phyloP scores from a whole-genome alignment of 2,113 vertebrate species.

The Polypterus bichir region DNA sequence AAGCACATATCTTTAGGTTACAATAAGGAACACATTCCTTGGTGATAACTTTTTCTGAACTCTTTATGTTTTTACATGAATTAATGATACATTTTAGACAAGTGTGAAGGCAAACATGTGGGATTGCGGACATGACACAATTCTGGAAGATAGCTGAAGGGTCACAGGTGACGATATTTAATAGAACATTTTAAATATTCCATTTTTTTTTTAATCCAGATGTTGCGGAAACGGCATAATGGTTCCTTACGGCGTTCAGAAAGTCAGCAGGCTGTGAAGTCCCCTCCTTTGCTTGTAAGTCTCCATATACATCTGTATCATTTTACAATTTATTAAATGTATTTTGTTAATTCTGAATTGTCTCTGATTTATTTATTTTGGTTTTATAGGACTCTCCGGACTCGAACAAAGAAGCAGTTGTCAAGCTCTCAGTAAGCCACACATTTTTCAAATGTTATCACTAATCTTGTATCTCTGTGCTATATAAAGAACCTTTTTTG shows the following conservation, averaged over 20 bases:
- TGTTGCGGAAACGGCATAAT: slow-evolving; percentile 70
- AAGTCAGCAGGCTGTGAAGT: slow-evolving; percentile 90
- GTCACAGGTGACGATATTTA: background rate
- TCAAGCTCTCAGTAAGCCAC: slow-evolving; percentile 88
- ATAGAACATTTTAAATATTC: background rate
- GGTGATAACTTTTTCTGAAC: too few relatives aligned
- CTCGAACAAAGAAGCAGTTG: slow-evolving; percentile 67
- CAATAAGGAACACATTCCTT: too few relatives aligned
- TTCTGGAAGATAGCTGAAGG: background rate
- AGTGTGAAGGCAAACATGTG: too few relatives aligned
- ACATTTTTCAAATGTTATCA: too few relatives aligned
- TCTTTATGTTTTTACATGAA: too few relatives aligned
- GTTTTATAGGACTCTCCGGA: slow-evolving; percentile 77
- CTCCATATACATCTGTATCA: background rate
- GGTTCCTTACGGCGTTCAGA: slow-evolving; percentile 69
- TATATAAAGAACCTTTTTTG: too few relatives aligned
- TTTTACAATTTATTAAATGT: background rate
- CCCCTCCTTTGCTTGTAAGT: slow-evolving; percentile 82
- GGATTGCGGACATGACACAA: too few relatives aligned
- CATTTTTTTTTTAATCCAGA: slow-evolving; percentile 39
- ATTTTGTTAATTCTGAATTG: background rate
- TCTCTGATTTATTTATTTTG: background rate
- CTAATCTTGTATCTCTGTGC: too few relatives aligned
- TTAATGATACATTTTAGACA: too few relatives aligned
- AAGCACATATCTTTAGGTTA: too few relatives aligned